Conservation (phyloP, 1,140 invertebrate genomes). For the Euglossa dilemma region DNA sequence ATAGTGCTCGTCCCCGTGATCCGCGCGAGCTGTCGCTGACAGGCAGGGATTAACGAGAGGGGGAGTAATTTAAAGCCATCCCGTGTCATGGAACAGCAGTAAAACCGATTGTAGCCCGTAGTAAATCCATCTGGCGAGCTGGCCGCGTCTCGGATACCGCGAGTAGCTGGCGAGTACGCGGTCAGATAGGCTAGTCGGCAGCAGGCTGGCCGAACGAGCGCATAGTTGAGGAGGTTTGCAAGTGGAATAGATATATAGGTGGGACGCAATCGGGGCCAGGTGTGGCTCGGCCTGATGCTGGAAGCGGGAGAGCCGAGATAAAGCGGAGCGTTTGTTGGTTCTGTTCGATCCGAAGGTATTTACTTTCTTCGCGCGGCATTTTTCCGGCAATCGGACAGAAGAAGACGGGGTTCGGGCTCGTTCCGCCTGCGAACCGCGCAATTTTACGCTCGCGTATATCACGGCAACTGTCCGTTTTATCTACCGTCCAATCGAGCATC, state of each 20-base stretch:
- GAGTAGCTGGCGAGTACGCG: slow-evolving; percentile 40
- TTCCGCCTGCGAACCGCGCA: no score
- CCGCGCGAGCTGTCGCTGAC: neutral
- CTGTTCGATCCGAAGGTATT: slow-evolving; percentile 10
- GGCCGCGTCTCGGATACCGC: slow-evolving; percentile 37
- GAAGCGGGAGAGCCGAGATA: slow-evolving; percentile 38
- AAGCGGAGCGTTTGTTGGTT: slow-evolving; percentile 31
- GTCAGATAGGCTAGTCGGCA: slow-evolving; percentile 35
- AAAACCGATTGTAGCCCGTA: slow-evolving; percentile 34
- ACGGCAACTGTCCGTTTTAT: no score
- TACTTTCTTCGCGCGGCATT: neutral
- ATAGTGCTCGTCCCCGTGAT: no score
- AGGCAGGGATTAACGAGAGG: neutral
- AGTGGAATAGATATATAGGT: slow-evolving; percentile 75
- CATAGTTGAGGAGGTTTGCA: slow-evolving; percentile 59
- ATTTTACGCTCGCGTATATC: no score
- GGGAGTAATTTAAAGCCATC: neutral
- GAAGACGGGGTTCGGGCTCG: neutral
- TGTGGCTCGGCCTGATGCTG: slow-evolving; percentile 73
- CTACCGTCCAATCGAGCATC: no score
- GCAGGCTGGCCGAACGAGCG: slow-evolving; percentile 16
- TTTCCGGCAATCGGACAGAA: neutral
- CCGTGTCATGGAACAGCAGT: neutral
- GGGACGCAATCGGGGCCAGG: slow-evolving; percentile 78
- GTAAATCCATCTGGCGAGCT: slow-evolving; percentile 43